phyloP scores from a whole-genome alignment of 2,888 invertebrate species.

The Listrodromus nycthemerus region DNA sequence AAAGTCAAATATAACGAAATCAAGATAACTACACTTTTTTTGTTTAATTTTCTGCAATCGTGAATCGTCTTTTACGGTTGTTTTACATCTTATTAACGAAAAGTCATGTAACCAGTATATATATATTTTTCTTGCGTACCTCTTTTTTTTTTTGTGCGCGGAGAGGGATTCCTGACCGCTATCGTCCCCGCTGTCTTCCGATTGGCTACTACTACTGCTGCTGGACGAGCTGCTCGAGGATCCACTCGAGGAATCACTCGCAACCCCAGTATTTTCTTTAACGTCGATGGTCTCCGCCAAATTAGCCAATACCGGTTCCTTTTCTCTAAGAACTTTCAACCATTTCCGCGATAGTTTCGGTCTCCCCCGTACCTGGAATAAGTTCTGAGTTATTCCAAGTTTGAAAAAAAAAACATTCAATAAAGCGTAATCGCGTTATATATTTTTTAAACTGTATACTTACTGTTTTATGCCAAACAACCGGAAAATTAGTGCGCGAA shows the following conservation, averaged over 20 bases:
- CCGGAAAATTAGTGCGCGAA: slow-evolving; percentile 97
- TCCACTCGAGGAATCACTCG: slow-evolving; percentile 97
- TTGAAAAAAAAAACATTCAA: neutral
- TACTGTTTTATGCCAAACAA: slow-evolving; percentile 99
- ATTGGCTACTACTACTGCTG: slow-evolving; percentile 88
- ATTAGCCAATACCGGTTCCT: slow-evolving; percentile 91
- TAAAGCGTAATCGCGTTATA: neutral
- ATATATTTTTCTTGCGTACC: slow-evolving; percentile 79
- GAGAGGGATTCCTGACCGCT: slow-evolving; percentile 96
- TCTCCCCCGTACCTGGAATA: slow-evolving; percentile 89
- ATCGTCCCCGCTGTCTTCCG: slow-evolving; percentile 89
- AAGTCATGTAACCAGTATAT: neutral
- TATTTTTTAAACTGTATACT: slow-evolving; percentile 28
- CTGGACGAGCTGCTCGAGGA: slow-evolving; percentile 91
- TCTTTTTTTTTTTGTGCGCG: slow-evolving; percentile 92
- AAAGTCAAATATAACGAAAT: neutral
- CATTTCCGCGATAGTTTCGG: slow-evolving; percentile 98
- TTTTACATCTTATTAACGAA: neutral
- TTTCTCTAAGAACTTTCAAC: slow-evolving; percentile 89
- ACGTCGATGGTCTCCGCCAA: slow-evolving; percentile 94
- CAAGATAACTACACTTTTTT: neutral
- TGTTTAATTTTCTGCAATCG: neutral
- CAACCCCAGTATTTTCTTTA: slow-evolving; percentile 94
- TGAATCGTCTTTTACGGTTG: neutral
- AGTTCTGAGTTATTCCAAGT: neutral